Base-by-base conservation (phyloP, 2,888 invertebrate species). In the Machimus atricapillus region DNA sequence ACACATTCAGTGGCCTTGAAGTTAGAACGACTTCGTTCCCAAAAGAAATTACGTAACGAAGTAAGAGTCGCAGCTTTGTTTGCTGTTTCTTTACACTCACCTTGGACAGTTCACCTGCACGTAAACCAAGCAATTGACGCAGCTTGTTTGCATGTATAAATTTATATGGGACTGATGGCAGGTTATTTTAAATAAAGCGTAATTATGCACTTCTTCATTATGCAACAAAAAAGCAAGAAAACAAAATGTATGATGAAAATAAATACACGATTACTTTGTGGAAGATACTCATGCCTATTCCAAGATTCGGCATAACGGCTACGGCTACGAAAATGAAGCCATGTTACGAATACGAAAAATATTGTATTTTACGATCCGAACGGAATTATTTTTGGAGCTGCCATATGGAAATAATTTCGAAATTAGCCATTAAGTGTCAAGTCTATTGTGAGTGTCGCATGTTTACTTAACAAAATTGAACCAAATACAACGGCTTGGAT, bases 41-140 rank as follows among this genome's bases (percentile, higher is more conserved):
- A 78, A 43, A 78, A 78, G 43, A 40, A 19, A 43, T 78, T 78
- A 40, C 78, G 78, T 78, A 78, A 78, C 40, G 12, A 43, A 23
- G 78, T 78, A 40, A 78, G 37, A 78, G 78, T 43, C 43, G 43
- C 23, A 6, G 66, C 23, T 66, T 66, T 66, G 23, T 66, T 66
- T 66, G 66, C 66, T 66, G 23, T 78, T 40, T 78, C 43, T 78
- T n/a, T 78, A 40, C 78, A 78, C 12, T 43, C 78, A 78, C 78
- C 78, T 78, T 78, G 78, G 23, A 19, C 37, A 78, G 43, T 40
- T 78, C 40, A 43, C 14, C 23, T 78, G 78, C 78, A 78, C 37
- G 78, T 43, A 40, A 23, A 78, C 43, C 23, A 78, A 78, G 43
- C 9, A 78, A 46, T 43, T 78, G 78, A 78, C 78, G 78, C 43